These are phyloP conservation scores for Pardosa pseudoannulata DNA, from an alignment of 2,888 invertebrate genomes.

Conservation along the genomic window DNA sequence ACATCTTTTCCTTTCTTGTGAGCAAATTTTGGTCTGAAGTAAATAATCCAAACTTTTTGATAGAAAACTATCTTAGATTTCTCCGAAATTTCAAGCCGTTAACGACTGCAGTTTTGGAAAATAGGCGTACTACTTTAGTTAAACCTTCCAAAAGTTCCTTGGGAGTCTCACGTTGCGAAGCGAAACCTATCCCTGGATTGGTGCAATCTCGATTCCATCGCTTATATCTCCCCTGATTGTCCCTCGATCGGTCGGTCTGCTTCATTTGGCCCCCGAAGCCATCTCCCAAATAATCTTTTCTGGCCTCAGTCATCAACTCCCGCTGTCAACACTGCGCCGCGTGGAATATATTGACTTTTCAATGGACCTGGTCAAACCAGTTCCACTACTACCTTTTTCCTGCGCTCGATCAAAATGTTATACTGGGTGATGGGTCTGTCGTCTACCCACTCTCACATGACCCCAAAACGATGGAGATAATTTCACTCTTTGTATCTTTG, in stretches of 20 bases:
- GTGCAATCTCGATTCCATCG: no score
- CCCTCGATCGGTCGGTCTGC: background rate
- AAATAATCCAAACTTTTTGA: no score
- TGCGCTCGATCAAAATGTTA: conserved; percentile 32
- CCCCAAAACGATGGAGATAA: conserved; percentile 19
- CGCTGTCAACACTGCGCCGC: conserved; percentile 47
- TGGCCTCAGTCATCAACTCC: background rate
- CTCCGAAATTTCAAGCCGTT: no score
- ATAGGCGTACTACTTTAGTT: no score
- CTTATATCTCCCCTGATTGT: background rate
- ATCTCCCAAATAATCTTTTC: conserved; percentile 5
- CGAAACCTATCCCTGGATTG: no score
- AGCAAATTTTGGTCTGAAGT: no score
- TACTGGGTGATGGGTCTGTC: conserved; percentile 30
- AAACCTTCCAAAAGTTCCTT: no score
- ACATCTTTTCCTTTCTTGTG: no score
- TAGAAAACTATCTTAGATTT: no score
- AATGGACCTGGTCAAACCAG: conserved; percentile 59
- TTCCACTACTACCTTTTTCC: conserved; percentile 33
- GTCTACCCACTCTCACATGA: conserved; percentile 15
- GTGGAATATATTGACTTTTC: conserved; percentile 63
- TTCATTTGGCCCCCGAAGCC: background rate
- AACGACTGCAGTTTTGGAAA: no score
- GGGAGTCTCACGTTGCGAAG: no score
- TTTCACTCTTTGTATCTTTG: conserved; percentile 12